phyloP scores from a whole-genome alignment of 2,888 invertebrate genomes.

The Cristatella mucedo region DNA sequence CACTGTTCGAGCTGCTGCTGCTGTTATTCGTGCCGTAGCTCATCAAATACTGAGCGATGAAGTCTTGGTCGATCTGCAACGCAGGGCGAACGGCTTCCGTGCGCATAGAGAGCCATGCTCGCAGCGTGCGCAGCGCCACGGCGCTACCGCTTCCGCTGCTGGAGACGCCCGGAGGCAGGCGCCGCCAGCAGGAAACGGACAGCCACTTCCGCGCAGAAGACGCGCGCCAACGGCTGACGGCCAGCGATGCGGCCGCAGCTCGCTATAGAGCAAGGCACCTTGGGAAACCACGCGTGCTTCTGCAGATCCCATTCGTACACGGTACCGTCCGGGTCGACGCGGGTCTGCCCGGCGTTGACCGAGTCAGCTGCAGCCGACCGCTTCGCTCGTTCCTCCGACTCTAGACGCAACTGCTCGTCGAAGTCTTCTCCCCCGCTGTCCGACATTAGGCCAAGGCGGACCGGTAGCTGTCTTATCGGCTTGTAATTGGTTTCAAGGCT shows the following conservation, averaged over 20 bases:
- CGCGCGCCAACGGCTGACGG: no score
- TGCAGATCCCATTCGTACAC: slow-evolving; percentile 77
- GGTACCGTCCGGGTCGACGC: slow-evolving; percentile 54
- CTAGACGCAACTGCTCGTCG: slow-evolving; percentile 17
- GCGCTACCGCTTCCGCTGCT: no score
- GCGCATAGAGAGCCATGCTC: no score
- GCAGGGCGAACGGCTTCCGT: slow-evolving; percentile 4
- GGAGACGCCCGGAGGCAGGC: no score
- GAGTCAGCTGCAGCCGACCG: slow-evolving; percentile 21
- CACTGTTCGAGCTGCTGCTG: slow-evolving; percentile 7
- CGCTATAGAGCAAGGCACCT: slow-evolving; percentile 44
- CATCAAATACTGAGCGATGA: slow-evolving; percentile 87
- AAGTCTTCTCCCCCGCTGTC: slow-evolving; percentile 17
- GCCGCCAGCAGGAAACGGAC: no score
- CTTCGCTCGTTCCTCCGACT: slow-evolving; percentile 57
- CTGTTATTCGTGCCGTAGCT: slow-evolving; percentile 47
- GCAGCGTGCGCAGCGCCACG: no score
- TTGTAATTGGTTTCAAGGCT: no score
- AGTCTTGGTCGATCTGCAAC: slow-evolving; percentile 70
- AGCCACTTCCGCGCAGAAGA: no score
- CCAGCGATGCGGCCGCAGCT: no score
- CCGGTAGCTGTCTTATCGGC: not conserved
- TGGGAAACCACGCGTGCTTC: slow-evolving; percentile 88
- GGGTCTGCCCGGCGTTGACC: slow-evolving; percentile 18
- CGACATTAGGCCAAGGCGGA: not conserved